Base-by-base conservation (phyloP, 2,888 invertebrate species). In the Drosophila nr. perissopoda region DNA sequence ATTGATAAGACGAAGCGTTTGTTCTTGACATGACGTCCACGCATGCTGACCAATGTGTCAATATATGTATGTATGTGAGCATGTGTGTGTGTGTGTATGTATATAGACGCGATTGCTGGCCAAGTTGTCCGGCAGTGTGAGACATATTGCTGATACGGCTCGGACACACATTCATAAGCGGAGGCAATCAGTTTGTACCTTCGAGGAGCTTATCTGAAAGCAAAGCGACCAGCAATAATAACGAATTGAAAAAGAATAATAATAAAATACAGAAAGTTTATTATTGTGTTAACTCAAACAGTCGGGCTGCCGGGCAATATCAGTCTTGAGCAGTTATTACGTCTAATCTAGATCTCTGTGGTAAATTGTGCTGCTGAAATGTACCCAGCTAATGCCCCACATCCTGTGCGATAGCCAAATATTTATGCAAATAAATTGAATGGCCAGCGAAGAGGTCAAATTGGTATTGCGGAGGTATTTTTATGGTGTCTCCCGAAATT, bases 61-160 rank as follows among this genome's bases (percentile, higher is more conserved):
- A 53, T 13, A 18, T 13, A 57, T 33, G 16, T 29, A 57, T 34
- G 42, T 51, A 8, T 42, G 33, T 27, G 33, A 11, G 33, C 10
- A 5, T 21, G 40, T 10, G 4, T 40, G 40, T 18, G 8, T 38
- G 7, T 7, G 1, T 40, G n/a, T 18, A n/a, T n/a, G n/a, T 1
- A 10, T 40, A 1, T 34, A 42, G 21, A 34, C 38, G 61, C 13
- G 69, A 69, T 72, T 60, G 64, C 54, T 71, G 71, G 45, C 58
- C 83, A 66, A 57, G 70, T 65, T 45, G 71, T 77, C 54, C 64
- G 64, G 57, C 52, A 57, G 48, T 66, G 87, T 69, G 81, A 83
- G 84, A 83, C 89, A 89, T 77, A 77, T 89, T 67, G 71, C 74
- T 73, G 83, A 83, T 89, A 87, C n/a, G 61, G 73, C 42, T 25